Base-by-base conservation (phyloP, 1,140 invertebrate species). In the Cryptotermes secundus region DNA sequence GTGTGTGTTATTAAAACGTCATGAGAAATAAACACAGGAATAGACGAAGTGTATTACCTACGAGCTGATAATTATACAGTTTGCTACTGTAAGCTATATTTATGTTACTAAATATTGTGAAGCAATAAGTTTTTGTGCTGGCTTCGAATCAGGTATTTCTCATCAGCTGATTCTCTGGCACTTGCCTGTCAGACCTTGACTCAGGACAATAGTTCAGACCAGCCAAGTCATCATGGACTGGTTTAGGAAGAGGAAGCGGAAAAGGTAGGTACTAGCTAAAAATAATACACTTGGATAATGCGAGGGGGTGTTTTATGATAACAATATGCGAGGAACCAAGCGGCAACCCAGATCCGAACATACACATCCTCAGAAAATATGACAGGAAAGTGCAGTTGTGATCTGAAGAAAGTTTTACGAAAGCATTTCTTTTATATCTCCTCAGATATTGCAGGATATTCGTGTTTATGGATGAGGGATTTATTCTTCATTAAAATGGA, bases 141-240 rank as follows among this genome's bases (percentile, higher is more conserved):
- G 59, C n/a, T 72, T 72, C n/a, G 59, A 31, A 26, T 72, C 59
- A 72, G 59, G n/a, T 72, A 72, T 72, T 59, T 72, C 59, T n/a
- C 6, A 72, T 72, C 59, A 72, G 59, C 59, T 72, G 59, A 2
- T 72, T 72, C n/a, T 0, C 59, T 31, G 59, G n/a, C 59, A 31
- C 4, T 49, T 31, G 59, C 59, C 59, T 72, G 59, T 14, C 59
- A 72, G 26, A 72, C 59, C 59, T 72, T n/a, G 7, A 31, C n/a
- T 72, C 26, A 9, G 1, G 24, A 59, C 12, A n/a, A 59, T 19
- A 10, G 59, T 10, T 12, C n/a, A 72, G 59, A 14, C 26, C n/a
- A 72, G n/a, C 59, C 26, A n/a, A n/a, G 26, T 72, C 59, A 31
- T 49, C 9, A 72, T 72, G 59, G 59, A 72, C 26, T 72, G 59